Base-by-base conservation (phyloP, 2,888 invertebrate species). In the Eupsilia transversa region DNA sequence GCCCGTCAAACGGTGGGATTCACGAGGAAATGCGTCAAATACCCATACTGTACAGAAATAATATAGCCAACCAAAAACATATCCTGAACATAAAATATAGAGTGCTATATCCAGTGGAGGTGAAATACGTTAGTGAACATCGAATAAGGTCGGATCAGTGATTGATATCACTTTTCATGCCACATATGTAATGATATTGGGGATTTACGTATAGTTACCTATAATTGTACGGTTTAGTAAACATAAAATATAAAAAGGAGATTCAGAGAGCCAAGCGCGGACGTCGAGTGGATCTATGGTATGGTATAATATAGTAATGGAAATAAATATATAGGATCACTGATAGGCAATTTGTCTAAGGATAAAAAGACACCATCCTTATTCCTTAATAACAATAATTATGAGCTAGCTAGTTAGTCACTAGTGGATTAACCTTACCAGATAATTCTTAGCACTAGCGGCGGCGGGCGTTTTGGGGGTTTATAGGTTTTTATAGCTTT, bases 1-100 rank as follows among this genome's bases (percentile, higher is more conserved):
- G 89, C 87, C 82, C 89, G 88, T 91, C 90, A 90, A 88, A 88
- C 87, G 87, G 72, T 80, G 82, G 70, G 83, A 86, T 89, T 85
- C 84, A 83, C 72, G 71, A 76, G 80, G 75, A 86, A 87, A 86
- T 82, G 84, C 81, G 79, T 78, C 80, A 80, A 87, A 89, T 87
- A 82, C 78, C 75, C 72, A 85, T 77, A 80, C 66, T 63, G 71
- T 67, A 33, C 60, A 38, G n/a, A 41, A 41, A 60, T 60, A 68
- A 60, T n/a, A 38, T 27, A 63, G 43, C 61, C 69, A 69, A 49
- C 76, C 84, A 73, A 87, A 84, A 80, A 73, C 23, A 23, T 76
- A 71, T 83, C 64, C 57, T 79, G 66, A 20, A 3, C 0, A 2
- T 5, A 7, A 17, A 0, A 3, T 1, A 41, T 72, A 80, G 30